Conservation (phyloP, 2,888 invertebrate genomes). For the Tridacna gigas region DNA sequence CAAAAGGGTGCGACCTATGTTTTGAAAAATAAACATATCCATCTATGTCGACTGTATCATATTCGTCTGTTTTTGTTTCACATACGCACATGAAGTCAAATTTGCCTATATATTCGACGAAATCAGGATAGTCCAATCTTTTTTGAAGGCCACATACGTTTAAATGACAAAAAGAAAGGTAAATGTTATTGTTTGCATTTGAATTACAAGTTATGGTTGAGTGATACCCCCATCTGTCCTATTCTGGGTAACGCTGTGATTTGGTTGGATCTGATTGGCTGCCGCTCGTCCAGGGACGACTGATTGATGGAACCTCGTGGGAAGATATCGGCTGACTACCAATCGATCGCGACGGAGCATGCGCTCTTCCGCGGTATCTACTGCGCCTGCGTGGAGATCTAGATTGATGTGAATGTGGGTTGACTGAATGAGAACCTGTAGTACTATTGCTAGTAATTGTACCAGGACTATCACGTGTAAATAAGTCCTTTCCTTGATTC, state of each 20-base stretch:
- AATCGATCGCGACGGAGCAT: too few species aligned
- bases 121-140: slow-evolving; percentile 5
- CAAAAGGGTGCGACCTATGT: neutral
- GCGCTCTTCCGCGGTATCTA: too few species aligned
- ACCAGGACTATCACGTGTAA: too few species aligned
- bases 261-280: too few species aligned
- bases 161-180: neutral
- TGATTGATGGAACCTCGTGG: neutral
- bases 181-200: neutral
- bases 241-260: too few species aligned
- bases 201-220: neutral
- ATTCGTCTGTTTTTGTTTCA: neutral
- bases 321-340: too few species aligned
- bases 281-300: neutral
- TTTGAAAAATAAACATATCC: neutral
- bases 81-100: neutral
- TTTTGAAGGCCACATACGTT: slow-evolving; percentile 5
- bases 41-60: neutral
- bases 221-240: too few species aligned
- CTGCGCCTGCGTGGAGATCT: too few species aligned
- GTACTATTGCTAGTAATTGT: too few species aligned
- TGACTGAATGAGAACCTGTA: too few species aligned
- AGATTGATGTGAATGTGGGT: too few species aligned
- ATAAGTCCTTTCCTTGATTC: too few species aligned
- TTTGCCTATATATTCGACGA: neutral